A percentile compares a stretch with the other conserved stretches of the same genome.
phyloP scores from a whole-genome alignment of 2,113 vertebrate species.

The Patagioenas fasciata region DNA sequence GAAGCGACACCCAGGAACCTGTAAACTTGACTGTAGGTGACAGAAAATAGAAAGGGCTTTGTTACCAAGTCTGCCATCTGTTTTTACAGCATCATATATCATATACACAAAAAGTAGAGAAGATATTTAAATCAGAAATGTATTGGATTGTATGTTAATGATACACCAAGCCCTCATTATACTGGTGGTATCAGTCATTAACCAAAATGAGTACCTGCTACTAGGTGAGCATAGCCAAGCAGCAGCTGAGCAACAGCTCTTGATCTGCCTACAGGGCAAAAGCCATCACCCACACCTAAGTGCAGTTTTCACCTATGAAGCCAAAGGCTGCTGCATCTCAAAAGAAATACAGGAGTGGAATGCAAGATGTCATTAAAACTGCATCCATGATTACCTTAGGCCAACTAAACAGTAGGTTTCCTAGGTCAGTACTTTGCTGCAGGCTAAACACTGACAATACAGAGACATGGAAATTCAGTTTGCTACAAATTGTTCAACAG shows the following conservation, averaged over 20 bases:
- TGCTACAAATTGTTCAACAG: neutral
- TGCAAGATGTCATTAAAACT: neutral
- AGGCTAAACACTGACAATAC: neutral
- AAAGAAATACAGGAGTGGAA: neutral
- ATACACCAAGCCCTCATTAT: neutral
- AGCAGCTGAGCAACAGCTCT: neutral
- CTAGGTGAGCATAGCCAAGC: neutral
- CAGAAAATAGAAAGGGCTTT: slow-evolving; percentile 23
- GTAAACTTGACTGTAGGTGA: neutral
- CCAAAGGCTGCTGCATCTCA: neutral
- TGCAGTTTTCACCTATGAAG: neutral
- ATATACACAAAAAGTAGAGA: neutral
- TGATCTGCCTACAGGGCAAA: neutral
- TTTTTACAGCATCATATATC: neutral
- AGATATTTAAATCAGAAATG: neutral
- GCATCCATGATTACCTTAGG: neutral
- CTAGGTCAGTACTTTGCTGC: neutral
- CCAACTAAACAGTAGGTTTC: neutral
- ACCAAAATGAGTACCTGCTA: neutral
- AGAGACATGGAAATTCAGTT: neutral
- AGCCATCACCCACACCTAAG: neutral
- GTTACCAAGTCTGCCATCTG: neutral
- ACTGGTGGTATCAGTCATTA: neutral
- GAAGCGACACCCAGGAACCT: neutral
- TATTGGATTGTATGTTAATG: neutral